Evolutionary conservation across 2,888 invertebrate genomes (phyloP).

Genomic region (Tetheella fluctuosa): DNA sequence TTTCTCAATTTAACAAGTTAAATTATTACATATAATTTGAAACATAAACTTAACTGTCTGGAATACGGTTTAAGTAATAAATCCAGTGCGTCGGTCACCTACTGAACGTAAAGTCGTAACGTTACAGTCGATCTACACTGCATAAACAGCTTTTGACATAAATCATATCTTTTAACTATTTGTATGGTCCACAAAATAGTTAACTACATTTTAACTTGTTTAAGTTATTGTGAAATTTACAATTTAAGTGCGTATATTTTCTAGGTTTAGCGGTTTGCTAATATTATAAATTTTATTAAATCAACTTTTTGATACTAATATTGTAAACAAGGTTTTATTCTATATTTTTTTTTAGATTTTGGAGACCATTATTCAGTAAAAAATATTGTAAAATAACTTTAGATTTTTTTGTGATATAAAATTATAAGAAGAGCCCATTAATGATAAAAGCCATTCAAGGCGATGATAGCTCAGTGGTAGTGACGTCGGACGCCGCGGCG

Average conservation of each 20-base stretch:
- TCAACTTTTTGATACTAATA: too few relatives aligned
- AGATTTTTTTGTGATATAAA: too few relatives aligned
- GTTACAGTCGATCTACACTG: neutral
- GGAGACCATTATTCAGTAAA: too few relatives aligned
- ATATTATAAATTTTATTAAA: too few relatives aligned
- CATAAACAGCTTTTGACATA: neutral
- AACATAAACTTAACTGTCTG: neutral
- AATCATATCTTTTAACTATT: neutral
- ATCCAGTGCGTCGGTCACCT: neutral
- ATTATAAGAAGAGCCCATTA: too few relatives aligned
- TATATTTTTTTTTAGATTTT: too few relatives aligned
- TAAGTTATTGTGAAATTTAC: neutral
- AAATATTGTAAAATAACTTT: too few relatives aligned
- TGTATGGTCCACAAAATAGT: neutral
- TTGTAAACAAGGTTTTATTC: too few relatives aligned
- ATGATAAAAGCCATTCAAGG: too few relatives aligned
- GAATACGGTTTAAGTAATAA: neutral
- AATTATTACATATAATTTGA: neutral
- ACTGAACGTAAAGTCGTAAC: neutral
- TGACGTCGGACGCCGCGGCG: too few relatives aligned
- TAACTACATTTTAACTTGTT: neutral
- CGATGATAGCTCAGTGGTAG: too few relatives aligned
- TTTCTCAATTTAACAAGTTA: too few relatives aligned
- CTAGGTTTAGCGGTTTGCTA: neutral
- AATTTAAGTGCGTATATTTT: neutral